Percentiles rank a stretch among this genome's conserved stretches.
Evolutionary conservation across 2,888 invertebrate species (phyloP).

Genomic region (Ischnura elegans): DNA sequence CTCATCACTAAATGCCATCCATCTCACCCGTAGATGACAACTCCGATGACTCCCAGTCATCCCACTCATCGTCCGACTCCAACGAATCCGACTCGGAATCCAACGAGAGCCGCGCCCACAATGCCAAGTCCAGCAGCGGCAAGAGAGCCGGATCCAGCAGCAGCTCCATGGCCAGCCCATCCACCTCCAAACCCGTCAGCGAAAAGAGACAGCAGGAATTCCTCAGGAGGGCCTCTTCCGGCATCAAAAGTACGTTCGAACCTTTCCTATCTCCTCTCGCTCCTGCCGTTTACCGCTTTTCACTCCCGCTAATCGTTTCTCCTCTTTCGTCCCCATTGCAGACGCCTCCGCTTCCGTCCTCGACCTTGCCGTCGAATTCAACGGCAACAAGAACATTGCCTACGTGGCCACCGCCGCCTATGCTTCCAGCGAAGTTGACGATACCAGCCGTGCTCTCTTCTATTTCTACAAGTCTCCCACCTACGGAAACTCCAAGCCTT

Average conservation of each 20-base stretch:
- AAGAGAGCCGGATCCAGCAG: not conserved
- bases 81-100: not conserved
- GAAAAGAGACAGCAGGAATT: constrained; percentile 80
- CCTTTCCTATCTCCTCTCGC: not conserved
- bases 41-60: not conserved
- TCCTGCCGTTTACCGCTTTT: not conserved
- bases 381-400: constrained; percentile 79
- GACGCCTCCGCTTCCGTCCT: constrained; percentile 79
- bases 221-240: constrained; percentile 80
- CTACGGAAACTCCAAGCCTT: not conserved
- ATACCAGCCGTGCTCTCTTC: constrained; percentile 79
- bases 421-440: constrained; percentile 81
- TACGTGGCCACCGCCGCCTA: constrained; percentile 80
- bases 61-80: not conserved
- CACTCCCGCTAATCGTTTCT: not conserved
- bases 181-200: constrained; percentile 76
- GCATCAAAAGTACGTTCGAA: constrained; percentile 77
- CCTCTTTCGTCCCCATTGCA: constrained; percentile 55
- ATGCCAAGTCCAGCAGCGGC: not conserved
- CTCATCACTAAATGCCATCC: not conserved
- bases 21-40: not conserved
- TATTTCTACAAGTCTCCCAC: constrained; percentile 78
- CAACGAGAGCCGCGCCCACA: not conserved
- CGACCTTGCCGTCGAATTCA: constrained; percentile 81
- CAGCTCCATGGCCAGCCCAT: constrained; percentile 59